phyloP scores from a whole-genome alignment of 2,113 vertebrate genomes.

The Hippopotamus amphibius region DNA sequence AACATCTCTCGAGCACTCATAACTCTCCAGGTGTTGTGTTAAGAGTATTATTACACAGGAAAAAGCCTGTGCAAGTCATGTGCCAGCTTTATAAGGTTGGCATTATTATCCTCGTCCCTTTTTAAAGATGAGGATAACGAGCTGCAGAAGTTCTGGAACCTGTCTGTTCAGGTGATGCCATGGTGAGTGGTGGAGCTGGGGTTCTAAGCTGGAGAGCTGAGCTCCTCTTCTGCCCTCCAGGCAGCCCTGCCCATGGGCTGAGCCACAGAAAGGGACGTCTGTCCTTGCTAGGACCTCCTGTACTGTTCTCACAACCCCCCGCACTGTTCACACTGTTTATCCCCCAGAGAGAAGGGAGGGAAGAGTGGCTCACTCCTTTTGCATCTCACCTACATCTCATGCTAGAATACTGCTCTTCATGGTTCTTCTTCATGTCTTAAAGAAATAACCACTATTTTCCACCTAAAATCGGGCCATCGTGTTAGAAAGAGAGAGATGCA shows the following conservation, averaged over 20 bases:
- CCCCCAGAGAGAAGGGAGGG: not conserved
- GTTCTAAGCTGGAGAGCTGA: not conserved
- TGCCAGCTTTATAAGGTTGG: not conserved
- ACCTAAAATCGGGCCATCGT: accelerated
- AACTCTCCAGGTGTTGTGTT: accelerated
- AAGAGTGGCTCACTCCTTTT: not conserved
- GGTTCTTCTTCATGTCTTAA: not conserved
- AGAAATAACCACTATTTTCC: not conserved
- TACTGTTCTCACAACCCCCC: accelerated
- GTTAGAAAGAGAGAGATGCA: not conserved
- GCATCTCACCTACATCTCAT: not conserved
- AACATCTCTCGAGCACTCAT: not conserved
- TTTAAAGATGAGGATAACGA: not conserved
- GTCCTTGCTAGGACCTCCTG: not conserved
- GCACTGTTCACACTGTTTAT: too few species aligned
- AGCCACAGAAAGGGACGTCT: not conserved
- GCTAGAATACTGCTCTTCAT: too few species aligned
- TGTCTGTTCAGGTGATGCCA: not conserved
- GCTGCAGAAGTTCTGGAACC: not conserved
- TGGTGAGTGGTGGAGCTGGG: not conserved
- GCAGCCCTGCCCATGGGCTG: accelerated
- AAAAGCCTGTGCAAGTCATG: not conserved
- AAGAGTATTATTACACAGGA: not conserved
- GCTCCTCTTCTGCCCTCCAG: not conserved
- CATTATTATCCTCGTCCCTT: not conserved